These are phyloP conservation scores for Chymomyza amoena DNA, from an alignment of 2,888 invertebrate species.

Conservation along the genomic window DNA sequence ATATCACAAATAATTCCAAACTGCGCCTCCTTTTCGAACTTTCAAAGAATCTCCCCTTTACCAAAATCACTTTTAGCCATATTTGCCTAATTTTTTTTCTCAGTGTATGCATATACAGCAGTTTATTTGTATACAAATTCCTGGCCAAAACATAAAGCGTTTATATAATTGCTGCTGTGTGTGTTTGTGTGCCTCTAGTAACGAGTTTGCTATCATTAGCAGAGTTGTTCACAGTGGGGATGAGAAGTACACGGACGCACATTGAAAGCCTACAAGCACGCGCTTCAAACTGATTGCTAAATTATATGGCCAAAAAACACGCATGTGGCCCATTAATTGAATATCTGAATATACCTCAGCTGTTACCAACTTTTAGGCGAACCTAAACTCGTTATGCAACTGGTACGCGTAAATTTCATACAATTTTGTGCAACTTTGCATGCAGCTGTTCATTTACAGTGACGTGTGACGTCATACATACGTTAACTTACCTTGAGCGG, in stretches of 20 bases:
- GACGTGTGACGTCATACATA: too few species aligned
- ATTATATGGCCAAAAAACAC: constrained; percentile 19
- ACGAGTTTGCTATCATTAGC: constrained; percentile 2
- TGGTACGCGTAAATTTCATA: neutral
- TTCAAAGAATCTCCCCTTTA: too few species aligned
- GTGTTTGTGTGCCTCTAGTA: neutral
- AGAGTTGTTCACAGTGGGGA: neutral
- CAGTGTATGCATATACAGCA: neutral
- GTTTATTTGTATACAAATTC: neutral
- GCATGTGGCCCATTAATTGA: constrained; percentile 39
- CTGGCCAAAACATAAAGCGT: neutral
- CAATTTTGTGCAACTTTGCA: constrained; percentile 23
- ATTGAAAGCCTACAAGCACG: neutral
- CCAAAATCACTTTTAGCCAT: too few species aligned
- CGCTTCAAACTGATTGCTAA: neutral
- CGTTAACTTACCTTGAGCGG: constrained; percentile 87
- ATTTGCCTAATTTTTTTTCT: neutral
- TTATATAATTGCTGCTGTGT: neutral
- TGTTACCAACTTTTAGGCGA: neutral
- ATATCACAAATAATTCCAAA: too few species aligned
- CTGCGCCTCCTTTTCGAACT: too few species aligned
- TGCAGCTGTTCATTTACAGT: neutral
- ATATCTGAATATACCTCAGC: neutral
- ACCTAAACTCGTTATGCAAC: neutral
- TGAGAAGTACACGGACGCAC: neutral